Conservation (phyloP, 2,888 invertebrate species). For the Caenorhabditis sinica region DNA sequence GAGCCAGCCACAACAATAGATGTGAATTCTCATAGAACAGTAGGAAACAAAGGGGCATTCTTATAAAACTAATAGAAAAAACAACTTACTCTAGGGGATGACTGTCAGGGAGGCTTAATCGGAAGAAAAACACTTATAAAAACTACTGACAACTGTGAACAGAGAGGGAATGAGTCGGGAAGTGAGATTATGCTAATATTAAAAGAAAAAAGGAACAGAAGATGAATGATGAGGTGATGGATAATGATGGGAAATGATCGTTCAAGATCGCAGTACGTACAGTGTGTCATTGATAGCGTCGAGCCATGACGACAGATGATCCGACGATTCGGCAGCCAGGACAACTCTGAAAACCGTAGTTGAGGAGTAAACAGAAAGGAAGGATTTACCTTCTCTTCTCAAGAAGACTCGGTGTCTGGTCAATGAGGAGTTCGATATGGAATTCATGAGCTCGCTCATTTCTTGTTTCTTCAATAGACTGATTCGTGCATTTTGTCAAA, state of each 20-base stretch:
- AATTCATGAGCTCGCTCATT: constrained; percentile 48
- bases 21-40: constrained; percentile 36
- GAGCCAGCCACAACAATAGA: constrained; percentile 7
- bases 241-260: neutral
- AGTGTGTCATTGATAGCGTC: constrained; percentile 76
- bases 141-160: constrained; percentile 1
- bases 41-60: constrained; percentile 1
- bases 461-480: constrained; percentile 63
- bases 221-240: neutral
- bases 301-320: constrained; percentile 70
- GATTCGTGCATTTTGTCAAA: constrained; percentile 74
- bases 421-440: constrained; percentile 85
- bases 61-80: constrained; percentile 52
- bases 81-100: neutral
- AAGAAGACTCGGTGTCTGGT: constrained; percentile 69
- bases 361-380: neutral
- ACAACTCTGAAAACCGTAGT: constrained; percentile 68
- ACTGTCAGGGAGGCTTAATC: neutral
- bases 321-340: constrained; percentile 71
- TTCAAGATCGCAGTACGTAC: constrained; percentile 65
- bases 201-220: constrained; percentile 29
- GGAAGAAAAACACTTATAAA: constrained; percentile 14
- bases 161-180: constrained; percentile 39
- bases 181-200: constrained; percentile 61
- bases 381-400: constrained; percentile 72